These are phyloP conservation scores for Oreohelix idahoensis DNA, from an alignment of 1,140 invertebrate genomes.

Conservation along the genomic window DNA sequence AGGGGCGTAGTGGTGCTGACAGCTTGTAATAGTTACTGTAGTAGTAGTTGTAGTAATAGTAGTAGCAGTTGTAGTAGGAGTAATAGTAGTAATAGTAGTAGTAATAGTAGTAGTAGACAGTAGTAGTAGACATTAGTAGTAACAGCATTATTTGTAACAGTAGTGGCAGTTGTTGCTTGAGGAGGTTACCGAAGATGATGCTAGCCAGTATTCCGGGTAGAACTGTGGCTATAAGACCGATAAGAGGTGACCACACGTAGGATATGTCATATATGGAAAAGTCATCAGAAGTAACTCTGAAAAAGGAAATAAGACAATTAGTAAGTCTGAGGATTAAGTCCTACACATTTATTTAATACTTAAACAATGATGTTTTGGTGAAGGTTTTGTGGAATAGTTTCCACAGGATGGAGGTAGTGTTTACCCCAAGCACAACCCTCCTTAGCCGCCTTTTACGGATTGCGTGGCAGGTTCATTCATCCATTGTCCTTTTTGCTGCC, in stretches of 20 bases:
- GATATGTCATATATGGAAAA: constrained; percentile 15
- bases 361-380: too few species aligned
- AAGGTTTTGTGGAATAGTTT: too few species aligned
- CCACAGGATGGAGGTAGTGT: too few species aligned
- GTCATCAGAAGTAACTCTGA: too few species aligned
- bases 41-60: neutral
- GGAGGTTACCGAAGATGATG: constrained; percentile 2
- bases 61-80: constrained; percentile 5
- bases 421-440: too few species aligned
- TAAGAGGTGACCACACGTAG: neutral
- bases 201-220: neutral
- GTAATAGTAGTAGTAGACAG: neutral
- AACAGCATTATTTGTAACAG: neutral
- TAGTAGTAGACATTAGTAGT: neutral
- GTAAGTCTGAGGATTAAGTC: too few species aligned
- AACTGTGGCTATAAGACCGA: neutral
- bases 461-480: too few species aligned
- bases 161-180: neutral
- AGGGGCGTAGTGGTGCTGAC: neutral
- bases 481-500: too few species aligned
- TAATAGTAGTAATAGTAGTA: constrained; percentile 8
- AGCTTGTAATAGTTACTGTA: neutral
- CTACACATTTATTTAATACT: too few species aligned
- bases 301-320: too few species aligned
- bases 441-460: too few species aligned